These are phyloP conservation scores for Pediacus dermestoides DNA, from an alignment of 2,888 invertebrate genomes.

Conservation along the genomic window DNA sequence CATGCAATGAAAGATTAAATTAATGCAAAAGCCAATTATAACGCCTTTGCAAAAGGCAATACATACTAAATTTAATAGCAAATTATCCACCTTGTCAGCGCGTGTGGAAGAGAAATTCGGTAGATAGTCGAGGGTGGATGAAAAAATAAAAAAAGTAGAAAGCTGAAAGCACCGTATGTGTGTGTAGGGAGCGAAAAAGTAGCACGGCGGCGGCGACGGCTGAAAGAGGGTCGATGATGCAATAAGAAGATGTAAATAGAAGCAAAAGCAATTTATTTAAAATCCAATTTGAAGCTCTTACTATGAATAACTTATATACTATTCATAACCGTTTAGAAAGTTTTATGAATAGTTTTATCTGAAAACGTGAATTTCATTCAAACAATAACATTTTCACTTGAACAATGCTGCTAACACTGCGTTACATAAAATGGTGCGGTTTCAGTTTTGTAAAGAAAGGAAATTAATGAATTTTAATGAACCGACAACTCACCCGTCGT, in stretches of 20 bases:
- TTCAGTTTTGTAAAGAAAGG: constrained; percentile 23
- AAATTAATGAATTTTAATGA: constrained; percentile 25
- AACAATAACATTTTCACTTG: constrained; percentile 17
- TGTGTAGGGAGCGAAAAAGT: constrained; percentile 13
- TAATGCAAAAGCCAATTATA: no score
- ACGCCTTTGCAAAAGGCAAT: no score
- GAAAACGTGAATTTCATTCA: constrained; percentile 21
- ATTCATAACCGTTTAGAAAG: constrained; percentile 30
- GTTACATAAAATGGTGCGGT: constrained; percentile 18
- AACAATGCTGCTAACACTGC: constrained; percentile 22
- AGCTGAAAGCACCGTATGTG: no score
- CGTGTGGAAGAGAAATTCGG: no score
- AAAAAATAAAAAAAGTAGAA: no score
- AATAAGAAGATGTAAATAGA: constrained; percentile 43
- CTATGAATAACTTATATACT: constrained; percentile 40
- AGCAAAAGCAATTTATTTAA: constrained; percentile 42
- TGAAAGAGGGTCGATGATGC: constrained; percentile 33
- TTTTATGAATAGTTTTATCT: constrained; percentile 32
- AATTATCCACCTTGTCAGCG: no score
- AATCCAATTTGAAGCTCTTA: constrained; percentile 41
- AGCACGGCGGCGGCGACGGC: no score
- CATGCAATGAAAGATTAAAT: no score
- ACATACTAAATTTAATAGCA: no score
- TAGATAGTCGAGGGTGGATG: no score
- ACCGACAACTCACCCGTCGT: no score